phyloP scores from a whole-genome alignment of 2,113 vertebrate species.

The Chelonoidis abingdonii region DNA sequence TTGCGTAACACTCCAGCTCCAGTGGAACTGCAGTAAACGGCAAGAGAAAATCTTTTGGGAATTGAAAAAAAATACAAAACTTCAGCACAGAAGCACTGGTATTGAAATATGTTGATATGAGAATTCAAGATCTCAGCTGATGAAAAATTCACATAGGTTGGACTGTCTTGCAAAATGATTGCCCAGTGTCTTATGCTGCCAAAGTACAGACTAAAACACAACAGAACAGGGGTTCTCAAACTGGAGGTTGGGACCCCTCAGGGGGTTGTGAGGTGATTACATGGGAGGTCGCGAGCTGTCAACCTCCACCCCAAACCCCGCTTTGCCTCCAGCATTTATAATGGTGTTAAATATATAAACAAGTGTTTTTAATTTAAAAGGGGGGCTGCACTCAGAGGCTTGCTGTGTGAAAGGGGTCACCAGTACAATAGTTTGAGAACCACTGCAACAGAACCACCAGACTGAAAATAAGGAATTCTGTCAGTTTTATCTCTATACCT shows the following conservation, averaged over 20 bases:
- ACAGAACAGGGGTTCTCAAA: background rate
- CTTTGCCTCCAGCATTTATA: too few species aligned
- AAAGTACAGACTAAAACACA: background rate
- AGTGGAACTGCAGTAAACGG: background rate
- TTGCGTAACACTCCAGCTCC: background rate
- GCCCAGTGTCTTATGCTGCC: background rate
- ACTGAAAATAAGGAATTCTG: background rate
- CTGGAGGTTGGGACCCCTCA: too few species aligned
- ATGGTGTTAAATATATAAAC: too few species aligned
- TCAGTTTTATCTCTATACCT: background rate
- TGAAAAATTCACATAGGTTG: background rate
- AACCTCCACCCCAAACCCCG: too few species aligned
- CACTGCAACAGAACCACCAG: background rate
- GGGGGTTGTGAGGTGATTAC: too few species aligned
- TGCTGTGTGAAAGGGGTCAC: too few species aligned
- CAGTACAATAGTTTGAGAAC: too few species aligned
- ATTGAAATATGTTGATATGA: background rate
- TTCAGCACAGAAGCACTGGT: background rate
- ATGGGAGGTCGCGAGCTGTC: too few species aligned
- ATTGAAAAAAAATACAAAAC: background rate
- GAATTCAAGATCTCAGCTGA: background rate
- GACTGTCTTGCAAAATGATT: background rate
- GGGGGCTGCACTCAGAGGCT: too few species aligned
- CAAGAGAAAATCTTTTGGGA: background rate
- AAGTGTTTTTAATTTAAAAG: too few species aligned